Evolutionary conservation across 1,140 invertebrate genomes (phyloP).

Genomic region (Dreissena rostriformis): DNA sequence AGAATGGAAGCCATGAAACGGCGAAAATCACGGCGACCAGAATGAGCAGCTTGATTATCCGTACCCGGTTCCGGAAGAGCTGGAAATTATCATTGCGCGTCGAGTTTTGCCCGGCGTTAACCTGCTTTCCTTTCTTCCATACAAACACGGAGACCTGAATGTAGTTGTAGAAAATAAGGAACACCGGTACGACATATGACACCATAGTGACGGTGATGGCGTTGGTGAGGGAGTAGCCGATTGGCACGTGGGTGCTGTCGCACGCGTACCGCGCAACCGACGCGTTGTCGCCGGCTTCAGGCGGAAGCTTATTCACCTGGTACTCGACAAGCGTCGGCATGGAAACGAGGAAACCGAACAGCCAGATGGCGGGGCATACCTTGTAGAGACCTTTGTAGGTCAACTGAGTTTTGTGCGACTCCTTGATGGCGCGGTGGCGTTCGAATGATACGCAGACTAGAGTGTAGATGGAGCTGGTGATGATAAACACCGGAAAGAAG

Average conservation of each 20-base stretch:
- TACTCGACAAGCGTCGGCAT: conserved; percentile 62
- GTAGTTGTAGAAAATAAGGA: conserved; percentile 61
- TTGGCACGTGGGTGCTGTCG: conserved; percentile 46
- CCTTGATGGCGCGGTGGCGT: conserved; percentile 58
- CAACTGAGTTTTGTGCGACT: conserved; percentile 20
- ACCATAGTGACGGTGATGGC: conserved; percentile 48
- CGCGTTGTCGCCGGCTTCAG: conserved; percentile 9
- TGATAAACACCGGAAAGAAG: conserved; percentile 62
- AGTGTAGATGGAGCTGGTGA: conserved; percentile 67
- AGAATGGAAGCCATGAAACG: conserved; percentile 69
- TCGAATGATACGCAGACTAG: conserved; percentile 68
- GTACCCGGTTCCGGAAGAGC: conserved; percentile 46
- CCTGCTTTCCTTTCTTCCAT: conserved; percentile 34
- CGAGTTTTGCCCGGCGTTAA: background rate
- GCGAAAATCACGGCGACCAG: conserved; percentile 65
- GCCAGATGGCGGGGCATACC: conserved; percentile 55
- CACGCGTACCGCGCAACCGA: conserved; percentile 9
- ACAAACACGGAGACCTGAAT: conserved; percentile 52
- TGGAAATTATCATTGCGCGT: background rate
- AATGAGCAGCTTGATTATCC: conserved; percentile 68
- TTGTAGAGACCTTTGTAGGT: conserved; percentile 17
- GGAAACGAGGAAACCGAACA: conserved; percentile 53
- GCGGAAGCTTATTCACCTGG: conserved; percentile 12
- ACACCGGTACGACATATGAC: conserved; percentile 61
- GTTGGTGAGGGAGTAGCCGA: conserved; percentile 47